phyloP scores from a whole-genome alignment of 2,797 vertebrate genomes.

The Setipinna tenuifilis region DNA sequence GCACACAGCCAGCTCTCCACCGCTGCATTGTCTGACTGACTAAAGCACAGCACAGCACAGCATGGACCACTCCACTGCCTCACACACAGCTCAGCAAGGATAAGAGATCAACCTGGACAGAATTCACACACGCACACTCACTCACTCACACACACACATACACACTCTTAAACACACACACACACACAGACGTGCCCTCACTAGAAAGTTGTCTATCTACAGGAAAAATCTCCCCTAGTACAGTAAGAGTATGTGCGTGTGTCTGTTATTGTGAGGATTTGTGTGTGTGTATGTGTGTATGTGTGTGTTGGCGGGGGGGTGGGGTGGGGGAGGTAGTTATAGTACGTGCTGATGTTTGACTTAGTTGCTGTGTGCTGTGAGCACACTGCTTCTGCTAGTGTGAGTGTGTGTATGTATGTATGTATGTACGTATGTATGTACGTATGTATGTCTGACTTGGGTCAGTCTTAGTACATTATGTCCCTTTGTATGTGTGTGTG shows the following conservation, averaged over 20 bases:
- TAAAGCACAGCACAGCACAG: background rate
- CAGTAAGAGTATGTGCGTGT: background rate
- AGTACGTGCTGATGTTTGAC: too few relatives aligned
- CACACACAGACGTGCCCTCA: background rate
- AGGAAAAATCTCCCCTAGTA: background rate
- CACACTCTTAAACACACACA: background rate
- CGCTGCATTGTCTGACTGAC: background rate
- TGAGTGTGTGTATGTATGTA: background rate
- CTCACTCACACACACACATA: background rate
- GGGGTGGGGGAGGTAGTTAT: too few relatives aligned
- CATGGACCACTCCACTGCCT: background rate
- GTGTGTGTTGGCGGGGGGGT: too few relatives aligned
- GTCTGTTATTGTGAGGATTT: background rate
- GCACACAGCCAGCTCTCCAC: background rate
- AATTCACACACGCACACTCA: background rate
- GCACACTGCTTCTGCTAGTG: too few relatives aligned
- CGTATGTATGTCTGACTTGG: background rate
- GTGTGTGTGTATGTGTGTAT: background rate
- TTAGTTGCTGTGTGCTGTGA: too few relatives aligned
- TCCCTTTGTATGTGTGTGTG: background rate
- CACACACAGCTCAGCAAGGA: background rate
- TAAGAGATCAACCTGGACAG: background rate
- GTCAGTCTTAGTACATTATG: too few relatives aligned
- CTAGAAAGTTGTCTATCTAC: too few relatives aligned
- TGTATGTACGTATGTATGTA: background rate